phyloP scores from a whole-genome alignment of 2,113 vertebrate species.

The Struthidea cinerea region DNA sequence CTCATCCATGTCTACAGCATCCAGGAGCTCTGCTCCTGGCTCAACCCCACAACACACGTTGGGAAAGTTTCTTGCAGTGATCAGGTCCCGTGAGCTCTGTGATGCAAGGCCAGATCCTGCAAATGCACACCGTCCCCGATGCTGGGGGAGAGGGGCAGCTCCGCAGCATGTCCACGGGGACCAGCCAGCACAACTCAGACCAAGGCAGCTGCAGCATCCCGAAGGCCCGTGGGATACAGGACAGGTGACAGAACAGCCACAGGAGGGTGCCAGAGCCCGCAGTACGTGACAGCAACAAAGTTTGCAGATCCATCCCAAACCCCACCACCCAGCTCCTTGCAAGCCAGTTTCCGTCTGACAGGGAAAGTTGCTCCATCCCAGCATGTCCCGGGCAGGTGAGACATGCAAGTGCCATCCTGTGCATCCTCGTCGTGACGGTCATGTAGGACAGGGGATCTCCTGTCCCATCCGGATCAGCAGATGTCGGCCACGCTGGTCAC shows the following conservation, averaged over 20 bases:
- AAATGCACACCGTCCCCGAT: neutral
- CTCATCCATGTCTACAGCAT: fast-evolving
- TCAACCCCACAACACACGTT: neutral
- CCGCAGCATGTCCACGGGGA: neutral
- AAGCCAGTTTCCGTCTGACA: neutral
- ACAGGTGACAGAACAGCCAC: slow-evolving; percentile 20
- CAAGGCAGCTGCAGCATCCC: neutral
- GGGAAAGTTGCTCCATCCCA: neutral
- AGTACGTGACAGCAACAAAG: neutral
- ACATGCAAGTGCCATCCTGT: neutral
- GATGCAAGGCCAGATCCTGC: neutral
- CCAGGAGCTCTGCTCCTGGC: neutral
- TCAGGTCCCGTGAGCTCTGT: neutral
- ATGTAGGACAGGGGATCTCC: fast-evolving
- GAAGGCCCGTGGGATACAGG: neutral
- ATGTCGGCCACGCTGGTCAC: neutral
- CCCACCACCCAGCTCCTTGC: fast-evolving
- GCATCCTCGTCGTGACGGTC: neutral
- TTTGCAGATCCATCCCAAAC: neutral
- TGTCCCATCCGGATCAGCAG: neutral
- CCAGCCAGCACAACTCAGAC: neutral
- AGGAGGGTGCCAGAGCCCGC: slow-evolving; percentile 55
- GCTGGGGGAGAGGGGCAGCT: neutral
- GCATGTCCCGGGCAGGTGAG: fast-evolving
- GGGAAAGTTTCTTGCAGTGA: neutral